These are phyloP conservation scores for Nomada fucata DNA, from an alignment of 2,888 invertebrate species.

Conservation along the genomic window DNA sequence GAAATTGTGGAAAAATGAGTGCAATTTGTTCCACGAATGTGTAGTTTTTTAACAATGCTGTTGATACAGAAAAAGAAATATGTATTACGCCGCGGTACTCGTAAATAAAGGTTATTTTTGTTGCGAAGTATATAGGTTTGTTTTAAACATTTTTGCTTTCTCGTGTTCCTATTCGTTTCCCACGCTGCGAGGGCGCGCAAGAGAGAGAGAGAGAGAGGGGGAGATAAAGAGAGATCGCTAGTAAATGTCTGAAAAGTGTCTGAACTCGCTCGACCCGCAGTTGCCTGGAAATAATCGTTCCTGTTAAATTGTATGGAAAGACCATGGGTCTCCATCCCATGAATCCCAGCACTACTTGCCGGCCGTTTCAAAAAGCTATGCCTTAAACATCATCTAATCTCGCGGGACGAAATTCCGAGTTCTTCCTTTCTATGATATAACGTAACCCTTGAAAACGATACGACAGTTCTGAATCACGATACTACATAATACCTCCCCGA, in stretches of 20 bases:
- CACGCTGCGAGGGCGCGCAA: no score
- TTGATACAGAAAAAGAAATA: no score
- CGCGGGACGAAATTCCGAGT: not conserved
- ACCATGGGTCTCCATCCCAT: not conserved
- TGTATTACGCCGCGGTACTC: no score
- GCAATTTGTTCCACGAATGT: no score
- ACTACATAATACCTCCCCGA: not conserved
- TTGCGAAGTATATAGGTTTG: not conserved
- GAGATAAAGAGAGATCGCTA: not conserved
- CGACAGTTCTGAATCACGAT: not conserved
- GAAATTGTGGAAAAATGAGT: no score
- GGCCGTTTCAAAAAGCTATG: not conserved
- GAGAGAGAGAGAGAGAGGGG: not conserved
- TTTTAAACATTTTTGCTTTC: not conserved
- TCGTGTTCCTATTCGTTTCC: not conserved
- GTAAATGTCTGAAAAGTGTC: not conserved
- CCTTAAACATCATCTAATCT: conserved; percentile 25
- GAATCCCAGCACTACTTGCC: not conserved
- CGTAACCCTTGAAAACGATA: not conserved
- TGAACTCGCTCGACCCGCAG: conserved; percentile 8
- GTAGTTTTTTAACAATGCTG: no score
- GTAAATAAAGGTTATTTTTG: not conserved
- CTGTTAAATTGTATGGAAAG: conserved; percentile 24
- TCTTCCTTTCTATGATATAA: not conserved
- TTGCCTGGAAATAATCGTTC: conserved; percentile 29